Percentiles rank a stretch among this genome's conserved stretches.
Evolutionary conservation across 1,140 invertebrate species (phyloP).

Genomic region (Macrobrachium rosenbergii): DNA sequence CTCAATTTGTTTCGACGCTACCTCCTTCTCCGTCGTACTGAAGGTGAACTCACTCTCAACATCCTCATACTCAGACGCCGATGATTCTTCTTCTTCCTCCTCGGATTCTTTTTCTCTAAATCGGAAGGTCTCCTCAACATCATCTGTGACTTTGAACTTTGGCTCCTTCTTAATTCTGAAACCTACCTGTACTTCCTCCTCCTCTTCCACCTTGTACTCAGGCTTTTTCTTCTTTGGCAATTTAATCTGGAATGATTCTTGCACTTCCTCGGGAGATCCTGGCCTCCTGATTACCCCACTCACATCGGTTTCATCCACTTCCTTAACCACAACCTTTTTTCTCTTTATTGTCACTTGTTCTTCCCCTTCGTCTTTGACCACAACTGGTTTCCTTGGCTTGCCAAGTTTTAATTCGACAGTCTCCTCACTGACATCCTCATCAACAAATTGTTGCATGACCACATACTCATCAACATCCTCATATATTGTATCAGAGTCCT

Average conservation of each 20-base stretch:
- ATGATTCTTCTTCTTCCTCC: conserved; percentile 14
- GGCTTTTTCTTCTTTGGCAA: conserved; percentile 56
- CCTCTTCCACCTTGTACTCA: conserved; percentile 66
- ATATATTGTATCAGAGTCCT: conserved; percentile 67
- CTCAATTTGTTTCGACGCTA: conserved; percentile 65
- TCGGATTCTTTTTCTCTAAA: conserved; percentile 40
- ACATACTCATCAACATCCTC: conserved; percentile 71
- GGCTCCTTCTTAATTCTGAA: conserved; percentile 62
- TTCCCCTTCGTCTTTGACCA: conserved; percentile 68
- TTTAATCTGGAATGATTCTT: conserved; percentile 59
- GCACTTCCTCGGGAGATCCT: conserved; percentile 42
- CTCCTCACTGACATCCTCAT: conserved; percentile 59
- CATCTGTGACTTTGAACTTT: conserved; percentile 50
- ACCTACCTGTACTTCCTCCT: conserved; percentile 64
- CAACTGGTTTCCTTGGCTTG: conserved; percentile 70
- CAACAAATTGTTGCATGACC: conserved; percentile 69
- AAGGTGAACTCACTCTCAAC: conserved; percentile 68
- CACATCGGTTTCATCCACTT: conserved; percentile 68
- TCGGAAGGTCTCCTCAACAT: conserved; percentile 52
- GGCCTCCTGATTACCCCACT: conserved; percentile 65
- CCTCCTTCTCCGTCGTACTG: conserved; percentile 65
- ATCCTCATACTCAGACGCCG: conserved; percentile 60
- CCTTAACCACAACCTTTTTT: conserved; percentile 68
- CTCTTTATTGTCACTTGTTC: conserved; percentile 64
- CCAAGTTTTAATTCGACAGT: conserved; percentile 67